These are phyloP conservation scores for Dryobates pubescens DNA, from an alignment of 2,797 vertebrate genomes.

Conservation along the genomic window DNA sequence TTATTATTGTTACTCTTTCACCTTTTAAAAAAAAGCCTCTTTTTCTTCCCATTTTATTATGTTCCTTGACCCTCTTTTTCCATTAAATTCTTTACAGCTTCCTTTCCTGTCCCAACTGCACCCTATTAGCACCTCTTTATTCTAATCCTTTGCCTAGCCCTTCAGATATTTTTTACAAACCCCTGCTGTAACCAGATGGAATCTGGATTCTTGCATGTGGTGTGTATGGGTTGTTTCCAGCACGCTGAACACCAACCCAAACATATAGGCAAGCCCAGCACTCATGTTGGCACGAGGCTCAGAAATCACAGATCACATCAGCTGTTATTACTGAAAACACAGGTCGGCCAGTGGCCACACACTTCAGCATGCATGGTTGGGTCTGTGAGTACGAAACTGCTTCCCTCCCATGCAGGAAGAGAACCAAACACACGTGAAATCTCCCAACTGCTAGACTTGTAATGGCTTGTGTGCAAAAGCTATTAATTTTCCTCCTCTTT, in stretches of 20 bases:
- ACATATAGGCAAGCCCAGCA: slow-evolving; percentile 35
- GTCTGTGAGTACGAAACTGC: slow-evolving; percentile 34
- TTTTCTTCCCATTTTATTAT: slow-evolving; percentile 66
- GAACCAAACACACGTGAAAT: slow-evolving; percentile 19
- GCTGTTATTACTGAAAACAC: slow-evolving; percentile 70
- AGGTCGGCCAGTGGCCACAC: slow-evolving; percentile 58
- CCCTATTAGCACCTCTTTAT: slow-evolving; percentile 78
- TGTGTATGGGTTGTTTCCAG: slow-evolving; percentile 51
- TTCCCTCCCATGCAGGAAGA: slow-evolving; percentile 3
- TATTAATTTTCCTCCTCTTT: neutral
- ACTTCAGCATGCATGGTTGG: slow-evolving; percentile 52
- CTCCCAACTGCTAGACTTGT: neutral
- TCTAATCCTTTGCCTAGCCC: slow-evolving; percentile 69
- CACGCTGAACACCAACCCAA: slow-evolving; percentile 61
- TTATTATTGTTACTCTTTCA: slow-evolving; percentile 72
- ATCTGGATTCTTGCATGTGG: slow-evolving; percentile 55
- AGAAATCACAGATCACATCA: slow-evolving; percentile 69
- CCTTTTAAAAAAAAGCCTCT: slow-evolving; percentile 60
- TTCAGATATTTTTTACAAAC: slow-evolving; percentile 64
- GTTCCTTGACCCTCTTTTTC: slow-evolving; percentile 72
- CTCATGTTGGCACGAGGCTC: slow-evolving; percentile 55
- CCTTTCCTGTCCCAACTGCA: slow-evolving; percentile 73
- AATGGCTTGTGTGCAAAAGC: neutral
- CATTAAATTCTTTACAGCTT: slow-evolving; percentile 68
- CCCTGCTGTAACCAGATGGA: slow-evolving; percentile 60